Percentiles rank a stretch among this genome's conserved stretches.
Evolutionary conservation across 2,113 vertebrate genomes (phyloP).

Genomic region (Copsychus sechellarum): DNA sequence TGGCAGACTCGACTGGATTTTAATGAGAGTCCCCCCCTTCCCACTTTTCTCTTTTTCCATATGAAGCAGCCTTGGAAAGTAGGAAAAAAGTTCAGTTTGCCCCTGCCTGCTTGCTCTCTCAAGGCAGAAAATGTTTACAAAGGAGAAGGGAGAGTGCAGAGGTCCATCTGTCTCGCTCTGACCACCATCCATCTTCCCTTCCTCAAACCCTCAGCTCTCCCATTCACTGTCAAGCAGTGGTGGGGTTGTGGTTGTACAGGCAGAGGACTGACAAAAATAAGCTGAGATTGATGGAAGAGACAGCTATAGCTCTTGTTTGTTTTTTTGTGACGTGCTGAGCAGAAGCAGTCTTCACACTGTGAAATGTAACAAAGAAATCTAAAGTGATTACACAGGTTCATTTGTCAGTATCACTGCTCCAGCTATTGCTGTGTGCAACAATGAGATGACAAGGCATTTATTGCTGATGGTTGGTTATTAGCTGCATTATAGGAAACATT

Average conservation of each 20-base stretch:
- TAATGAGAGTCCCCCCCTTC: constrained; percentile 71
- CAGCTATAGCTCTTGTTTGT: constrained; percentile 75
- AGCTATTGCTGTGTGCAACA: constrained; percentile 74
- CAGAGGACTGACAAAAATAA: constrained; percentile 72
- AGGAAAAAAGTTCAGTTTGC: constrained; percentile 51
- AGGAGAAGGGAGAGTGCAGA: constrained; percentile 35
- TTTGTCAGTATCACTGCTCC: constrained; percentile 78
- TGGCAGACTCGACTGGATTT: constrained; percentile 77
- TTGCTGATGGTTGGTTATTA: constrained; percentile 83
- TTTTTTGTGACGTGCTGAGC: constrained; percentile 78
- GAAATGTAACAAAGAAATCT: constrained; percentile 82
- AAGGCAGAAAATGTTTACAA: constrained; percentile 35
- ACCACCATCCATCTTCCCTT: constrained; percentile 1
- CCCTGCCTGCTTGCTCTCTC: neutral
- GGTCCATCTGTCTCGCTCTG: neutral
- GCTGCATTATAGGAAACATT: constrained; percentile 80
- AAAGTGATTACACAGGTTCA: constrained; percentile 79
- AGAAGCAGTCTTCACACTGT: constrained; percentile 82
- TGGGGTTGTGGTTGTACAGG: neutral
- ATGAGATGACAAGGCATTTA: constrained; percentile 80
- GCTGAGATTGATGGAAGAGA: constrained; percentile 75
- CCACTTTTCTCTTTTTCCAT: constrained; percentile 4
- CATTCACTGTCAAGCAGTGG: neutral
- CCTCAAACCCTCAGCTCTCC: neutral
- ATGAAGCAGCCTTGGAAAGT: constrained; percentile 51